Percentiles rank a stretch among this genome's conserved stretches.
These are phyloP conservation scores for Oostethus manadensis DNA, from an alignment of 2,113 vertebrate genomes.

Conservation along the genomic window DNA sequence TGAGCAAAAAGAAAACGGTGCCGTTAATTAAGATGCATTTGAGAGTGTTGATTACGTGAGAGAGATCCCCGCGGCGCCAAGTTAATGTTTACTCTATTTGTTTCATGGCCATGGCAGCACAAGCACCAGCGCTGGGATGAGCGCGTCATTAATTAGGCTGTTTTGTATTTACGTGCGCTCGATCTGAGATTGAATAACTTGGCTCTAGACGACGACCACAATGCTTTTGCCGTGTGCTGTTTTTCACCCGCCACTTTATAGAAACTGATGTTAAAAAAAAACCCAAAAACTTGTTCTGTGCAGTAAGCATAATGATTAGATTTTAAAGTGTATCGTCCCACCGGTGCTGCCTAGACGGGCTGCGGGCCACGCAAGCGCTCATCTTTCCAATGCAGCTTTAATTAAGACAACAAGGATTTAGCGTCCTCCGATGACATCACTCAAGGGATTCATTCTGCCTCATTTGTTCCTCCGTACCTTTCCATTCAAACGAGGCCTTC, in stretches of 20 bases:
- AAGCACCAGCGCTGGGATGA: not conserved
- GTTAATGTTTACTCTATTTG: not conserved
- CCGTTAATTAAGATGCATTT: conserved; percentile 1
- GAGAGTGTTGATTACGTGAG: not conserved
- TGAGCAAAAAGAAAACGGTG: not conserved
- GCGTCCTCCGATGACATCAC: conserved; percentile 41
- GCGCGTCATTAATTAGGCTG: not conserved
- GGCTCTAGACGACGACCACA: conserved; percentile 7
- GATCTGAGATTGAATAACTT: not conserved
- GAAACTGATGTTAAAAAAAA: conserved; percentile 14
- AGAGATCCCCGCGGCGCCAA: not conserved
- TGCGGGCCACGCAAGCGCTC: conserved; percentile 35
- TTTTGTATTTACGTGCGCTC: not conserved
- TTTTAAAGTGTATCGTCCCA: conserved; percentile 40
- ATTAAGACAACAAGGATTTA: conserved; percentile 65
- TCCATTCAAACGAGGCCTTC: conserved; percentile 29
- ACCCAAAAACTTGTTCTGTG: conserved; percentile 20
- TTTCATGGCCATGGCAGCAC: not conserved
- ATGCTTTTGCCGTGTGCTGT: conserved; percentile 29
- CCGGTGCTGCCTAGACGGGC: conserved; percentile 29
- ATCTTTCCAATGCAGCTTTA: conserved; percentile 47
- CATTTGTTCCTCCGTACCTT: conserved; percentile 28
- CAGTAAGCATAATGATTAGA: conserved; percentile 51
- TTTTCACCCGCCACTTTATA: not conserved
- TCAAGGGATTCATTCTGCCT: conserved; percentile 42